A percentile compares a stretch with the other conserved stretches of the same genome.
Evolutionary conservation across 2,113 vertebrate genomes (phyloP).

Genomic region (Salvelinus namaycush): DNA sequence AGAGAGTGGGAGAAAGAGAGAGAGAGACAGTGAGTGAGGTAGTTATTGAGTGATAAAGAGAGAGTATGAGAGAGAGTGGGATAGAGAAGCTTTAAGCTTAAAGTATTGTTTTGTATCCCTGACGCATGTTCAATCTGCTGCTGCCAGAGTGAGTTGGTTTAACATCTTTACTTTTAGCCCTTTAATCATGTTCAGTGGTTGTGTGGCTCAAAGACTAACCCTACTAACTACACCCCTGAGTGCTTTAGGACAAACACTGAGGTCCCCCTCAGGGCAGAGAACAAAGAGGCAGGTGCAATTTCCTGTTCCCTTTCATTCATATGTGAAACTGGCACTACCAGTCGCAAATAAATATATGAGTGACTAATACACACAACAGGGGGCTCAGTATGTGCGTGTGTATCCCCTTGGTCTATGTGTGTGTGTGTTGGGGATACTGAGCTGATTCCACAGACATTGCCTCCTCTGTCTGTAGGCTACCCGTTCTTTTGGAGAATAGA

Average conservation of each 20-base stretch:
- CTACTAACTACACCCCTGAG: slow-evolving; percentile 84
- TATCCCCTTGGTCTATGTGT: background rate
- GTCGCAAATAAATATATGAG: slow-evolving; percentile 48
- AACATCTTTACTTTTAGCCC: slow-evolving; percentile 70
- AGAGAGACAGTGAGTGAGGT: slow-evolving; percentile 17
- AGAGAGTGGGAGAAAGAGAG: slow-evolving; percentile 77
- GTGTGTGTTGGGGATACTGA: slow-evolving; percentile 5
- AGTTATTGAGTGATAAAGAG: too few relatives aligned
- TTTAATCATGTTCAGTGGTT: slow-evolving; percentile 78
- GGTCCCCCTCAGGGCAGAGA: slow-evolving; percentile 80
- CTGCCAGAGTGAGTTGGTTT: slow-evolving; percentile 47
- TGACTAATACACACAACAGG: slow-evolving; percentile 39
- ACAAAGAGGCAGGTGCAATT: slow-evolving; percentile 92
- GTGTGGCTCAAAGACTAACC: slow-evolving; percentile 80
- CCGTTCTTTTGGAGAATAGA: background rate
- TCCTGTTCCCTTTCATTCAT: slow-evolving; percentile 80
- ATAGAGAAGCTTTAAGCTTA: slow-evolving; percentile 13
- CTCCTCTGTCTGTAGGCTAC: slow-evolving; percentile 2
- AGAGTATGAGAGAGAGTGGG: slow-evolving; percentile 1
- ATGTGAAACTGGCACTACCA: slow-evolving; percentile 60
- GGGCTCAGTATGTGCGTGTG: slow-evolving; percentile 18
- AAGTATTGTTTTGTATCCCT: slow-evolving; percentile 35
- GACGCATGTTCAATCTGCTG: slow-evolving; percentile 26
- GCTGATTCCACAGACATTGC: slow-evolving; percentile 32
- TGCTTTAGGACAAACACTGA: slow-evolving; percentile 86